Evolutionary conservation across 2,113 vertebrate genomes (phyloP).

Genomic region (Corythoichthys intestinalis): DNA sequence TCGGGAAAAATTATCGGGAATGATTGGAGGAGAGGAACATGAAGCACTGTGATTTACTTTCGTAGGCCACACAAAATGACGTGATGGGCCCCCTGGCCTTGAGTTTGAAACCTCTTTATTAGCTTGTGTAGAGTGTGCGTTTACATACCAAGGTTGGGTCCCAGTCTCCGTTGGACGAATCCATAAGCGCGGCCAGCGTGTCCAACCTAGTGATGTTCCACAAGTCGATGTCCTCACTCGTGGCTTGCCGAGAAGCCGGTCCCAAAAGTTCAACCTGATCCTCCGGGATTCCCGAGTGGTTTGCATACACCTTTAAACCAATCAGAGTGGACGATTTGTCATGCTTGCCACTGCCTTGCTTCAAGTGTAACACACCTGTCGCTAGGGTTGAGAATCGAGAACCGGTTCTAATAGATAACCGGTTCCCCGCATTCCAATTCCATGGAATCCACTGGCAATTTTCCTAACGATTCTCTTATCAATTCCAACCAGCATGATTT

Average conservation of each 20-base stretch:
- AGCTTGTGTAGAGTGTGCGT: neutral
- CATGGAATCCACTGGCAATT: too few species aligned
- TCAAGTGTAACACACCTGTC: conserved; percentile 50
- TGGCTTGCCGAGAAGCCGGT: conserved; percentile 54
- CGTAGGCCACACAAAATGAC: too few species aligned
- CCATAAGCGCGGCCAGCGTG: conserved; percentile 65
- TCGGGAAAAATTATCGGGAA: too few species aligned
- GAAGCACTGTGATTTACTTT: too few species aligned
- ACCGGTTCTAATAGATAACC: too few species aligned
- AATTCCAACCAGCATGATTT: too few species aligned
- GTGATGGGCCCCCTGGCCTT: too few species aligned
- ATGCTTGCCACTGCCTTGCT: too few species aligned
- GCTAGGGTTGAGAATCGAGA: neutral
- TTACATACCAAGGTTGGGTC: conserved; percentile 49
- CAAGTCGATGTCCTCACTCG: conserved; percentile 37
- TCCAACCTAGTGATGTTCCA: conserved; percentile 68
- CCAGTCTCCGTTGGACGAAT: conserved; percentile 51
- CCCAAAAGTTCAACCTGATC: conserved; percentile 57
- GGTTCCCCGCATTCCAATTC: too few species aligned
- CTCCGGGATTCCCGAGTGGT: conserved; percentile 45
- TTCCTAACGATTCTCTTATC: too few species aligned
- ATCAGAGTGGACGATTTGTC: neutral
- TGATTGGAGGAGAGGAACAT: too few species aligned
- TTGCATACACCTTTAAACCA: conserved; percentile 52
- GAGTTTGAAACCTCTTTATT: too few species aligned